Evolutionary conservation across 1,140 invertebrate genomes (phyloP), one percentile per base, ranked within the genome.

Genomic region (Brachionus sp.): DNA sequence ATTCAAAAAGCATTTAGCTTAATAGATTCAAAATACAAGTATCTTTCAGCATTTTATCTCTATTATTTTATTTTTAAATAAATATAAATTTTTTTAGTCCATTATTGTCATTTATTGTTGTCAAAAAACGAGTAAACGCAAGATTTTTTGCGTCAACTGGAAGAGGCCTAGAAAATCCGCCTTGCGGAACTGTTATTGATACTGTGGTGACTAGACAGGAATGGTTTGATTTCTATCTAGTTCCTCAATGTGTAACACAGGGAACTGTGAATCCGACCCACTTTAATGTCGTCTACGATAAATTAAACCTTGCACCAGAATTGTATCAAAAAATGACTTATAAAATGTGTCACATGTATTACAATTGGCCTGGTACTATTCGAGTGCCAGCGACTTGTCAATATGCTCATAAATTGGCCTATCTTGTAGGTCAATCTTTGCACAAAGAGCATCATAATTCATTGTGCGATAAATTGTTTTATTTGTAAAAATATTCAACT

Each of bases 361-460:
- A 91, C 86, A 95, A 95, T 87, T 95, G 95, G 95, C 91, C 89
- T 44, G 95, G 95, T 10, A 95, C 95, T 0, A 92, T 95, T 0
- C 88, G 93, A n/a, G 94, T 95, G 0, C 94, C 94, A 0, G 93
- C 94, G 0, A 93, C 93, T 0, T 94, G 93, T 85, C 94, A 95
- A 35, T 89, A 89, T 86, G 89, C 94, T 4, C 94, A 95, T 85
- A 95, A 95, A 87, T 85, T 95, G 84, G 94, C 94, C 0, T 95
- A 93, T 85, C 87, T 95, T 0, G 91, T 93, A 6, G 92, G 93
- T 0, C 92, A 94, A 85, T 91, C 90, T 53, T 89, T 94, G 13
- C 91, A 93, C 84, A 87, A 91, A 64, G 85, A 90, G 3, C 92
- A 93, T 1, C 83, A 84, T 68, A 84, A 86, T 66, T 84, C 85